Evolutionary conservation across 2,797 vertebrate species (phyloP), one percentile per base, ranked within the genome.

Genomic region (Alectoris magna): DNA sequence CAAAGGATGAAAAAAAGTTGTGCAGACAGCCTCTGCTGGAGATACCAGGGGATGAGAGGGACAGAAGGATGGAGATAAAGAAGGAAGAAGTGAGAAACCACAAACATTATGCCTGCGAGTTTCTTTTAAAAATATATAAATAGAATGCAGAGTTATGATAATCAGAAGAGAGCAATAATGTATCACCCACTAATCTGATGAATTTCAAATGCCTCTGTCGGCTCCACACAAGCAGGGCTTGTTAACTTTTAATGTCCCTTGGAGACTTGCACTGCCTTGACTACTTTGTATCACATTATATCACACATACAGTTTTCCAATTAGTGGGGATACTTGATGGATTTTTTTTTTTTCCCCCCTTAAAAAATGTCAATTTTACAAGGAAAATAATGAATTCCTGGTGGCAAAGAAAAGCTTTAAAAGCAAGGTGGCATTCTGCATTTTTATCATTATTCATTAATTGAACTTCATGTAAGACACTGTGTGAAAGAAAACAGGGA

Each of bases 371-470:
- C 59, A 70, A 15, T 92, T 84, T 90, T 72, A 73, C 64, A 86
- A 85, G 66, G 56, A 75, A 81, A 67, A 85, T 60, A 76, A 36
- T 10, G 72, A 87, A n/a, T 64, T 84, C 48, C 67, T 29, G 38
- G 41, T 24, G 62, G 70, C 74, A 90, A 91, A 41, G 36, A 67
- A 51, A 90, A 95, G 78, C 55, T 63, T 85, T 75, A 58, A 71
- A 66, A 81, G 68, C 59, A 48, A 89, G 82, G 58, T 69, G 73
- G 22, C n/a, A 80, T 71, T 96, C 92, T 87, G 87, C 80, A 92
- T 39, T 72, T 91, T 77, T 67, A 83, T 24, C 7, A 55, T 79
- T 94, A 95, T 95, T 89, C 79, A 96, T 94, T 92, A 94, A 87
- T 68, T 74, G 70, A 84, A 36, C 11, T 88, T 38, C 11, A 36